These are phyloP conservation scores for Nomada hirtipes DNA, from an alignment of 2,888 invertebrate genomes.

Conservation along the genomic window DNA sequence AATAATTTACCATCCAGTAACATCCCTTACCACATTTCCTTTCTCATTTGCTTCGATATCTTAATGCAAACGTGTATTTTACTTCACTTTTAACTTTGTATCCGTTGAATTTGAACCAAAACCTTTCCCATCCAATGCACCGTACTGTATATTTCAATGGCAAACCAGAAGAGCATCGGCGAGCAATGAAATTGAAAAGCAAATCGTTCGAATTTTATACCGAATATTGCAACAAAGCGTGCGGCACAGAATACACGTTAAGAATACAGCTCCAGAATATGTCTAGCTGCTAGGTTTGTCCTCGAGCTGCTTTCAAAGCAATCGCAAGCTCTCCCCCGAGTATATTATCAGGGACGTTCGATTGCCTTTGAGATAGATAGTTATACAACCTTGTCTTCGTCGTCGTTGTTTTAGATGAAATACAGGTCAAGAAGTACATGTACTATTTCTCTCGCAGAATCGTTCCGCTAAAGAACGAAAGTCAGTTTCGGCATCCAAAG, in stretches of 20 bases:
- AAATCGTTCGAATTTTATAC: background rate
- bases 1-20: background rate
- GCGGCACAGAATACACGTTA: background rate
- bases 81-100: background rate
- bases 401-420: conserved; percentile 3
- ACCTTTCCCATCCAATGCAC: background rate
- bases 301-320: background rate
- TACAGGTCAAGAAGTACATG: background rate
- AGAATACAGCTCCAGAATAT: background rate
- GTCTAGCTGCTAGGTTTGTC: background rate
- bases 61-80: background rate
- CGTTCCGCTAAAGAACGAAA: background rate
- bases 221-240: too few species aligned
- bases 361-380: conserved; percentile 22
- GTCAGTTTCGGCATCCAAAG: conserved; percentile 38
- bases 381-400: background rate
- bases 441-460: background rate
- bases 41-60: background rate
- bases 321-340: background rate
- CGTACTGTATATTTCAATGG: background rate
- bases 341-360: conserved; percentile 19
- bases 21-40: background rate
- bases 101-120: conserved; percentile 17
- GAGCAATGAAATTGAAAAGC: conserved; percentile 4
- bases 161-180: too few species aligned